Evolutionary conservation across 1,140 invertebrate species (phyloP), one percentile per base, ranked within the genome.

Genomic region (Anthonomus grandis): DNA sequence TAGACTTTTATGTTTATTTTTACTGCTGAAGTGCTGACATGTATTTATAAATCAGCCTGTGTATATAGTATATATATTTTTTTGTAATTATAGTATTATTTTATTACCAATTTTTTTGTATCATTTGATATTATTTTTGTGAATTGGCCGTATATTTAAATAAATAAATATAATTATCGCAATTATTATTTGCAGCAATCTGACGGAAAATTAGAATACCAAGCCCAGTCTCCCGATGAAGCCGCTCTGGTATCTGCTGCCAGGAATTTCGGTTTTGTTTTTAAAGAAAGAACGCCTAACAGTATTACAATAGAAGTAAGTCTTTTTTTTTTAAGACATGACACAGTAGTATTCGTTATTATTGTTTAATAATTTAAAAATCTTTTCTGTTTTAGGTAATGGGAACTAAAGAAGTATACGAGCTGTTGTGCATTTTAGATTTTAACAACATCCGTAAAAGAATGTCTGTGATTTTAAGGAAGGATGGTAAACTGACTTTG

Each of bases 371-470:
- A n/a, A n/a, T n/a, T n/a, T 34, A 34, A 34, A 34, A 34, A 10
- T 34, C 2, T 42, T 56, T 79, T 70, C 2, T 37, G 1, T 19
- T 31, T 37, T 24, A 56, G 54, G 77, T 91, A 44, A 87, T 89
- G 82, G 91, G 89, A 56, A 79, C 85, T 68, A 82, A 81, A 68
- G 90, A 97, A 81, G 85, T 90, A 6, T 94, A 98, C 75, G 95
- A 99, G 72, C 80, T 99, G 39, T 79, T 99, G 38, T 94, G 93
- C 75, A 98, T 99, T 74, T 81, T 99, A 55, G 97, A 99, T 79
- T 99, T 99, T 74, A 97, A 99, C 79, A 99, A 99, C 79, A 90
- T 97, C 62, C 81, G 97, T 56, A 99, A 99, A 81, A 81, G 97
- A 75, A 99, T 99, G 97, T 98, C 96, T 46, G 96, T 98, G 45